These are phyloP conservation scores for Xenopus petersii DNA, from an alignment of 2,797 vertebrate genomes.

Conservation along the genomic window DNA sequence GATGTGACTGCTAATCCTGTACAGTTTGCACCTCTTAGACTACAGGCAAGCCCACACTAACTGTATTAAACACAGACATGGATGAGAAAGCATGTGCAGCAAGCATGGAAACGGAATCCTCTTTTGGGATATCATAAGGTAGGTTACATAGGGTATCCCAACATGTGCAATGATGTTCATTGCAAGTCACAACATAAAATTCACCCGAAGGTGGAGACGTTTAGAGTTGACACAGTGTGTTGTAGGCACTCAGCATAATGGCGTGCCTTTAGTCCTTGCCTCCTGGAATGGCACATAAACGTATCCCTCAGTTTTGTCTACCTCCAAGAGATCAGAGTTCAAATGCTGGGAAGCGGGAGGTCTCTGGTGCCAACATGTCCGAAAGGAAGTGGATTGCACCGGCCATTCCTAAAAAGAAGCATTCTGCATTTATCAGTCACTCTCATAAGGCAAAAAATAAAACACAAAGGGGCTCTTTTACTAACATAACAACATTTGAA, in stretches of 20 bases:
- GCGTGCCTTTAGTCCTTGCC: background rate
- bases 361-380: slow-evolving; percentile 79
- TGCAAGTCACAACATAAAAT: background rate
- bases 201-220: background rate
- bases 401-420: slow-evolving; percentile 82
- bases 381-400: slow-evolving; percentile 93
- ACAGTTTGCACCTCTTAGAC: background rate
- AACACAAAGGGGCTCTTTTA: background rate
- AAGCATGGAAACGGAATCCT: background rate
- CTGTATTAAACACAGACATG: background rate
- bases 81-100: background rate
- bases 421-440: background rate
- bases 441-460: background rate
- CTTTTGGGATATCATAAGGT: background rate
- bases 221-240: slow-evolving; percentile 13
- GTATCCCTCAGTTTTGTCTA: background rate
- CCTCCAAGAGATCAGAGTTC: slow-evolving; percentile 73
- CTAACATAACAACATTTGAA: too few species aligned
- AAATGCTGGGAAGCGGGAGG: slow-evolving; percentile 88
- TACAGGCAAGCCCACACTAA: background rate
- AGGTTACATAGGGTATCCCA: background rate
- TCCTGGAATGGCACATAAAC: background rate
- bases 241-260: slow-evolving; percentile 5
- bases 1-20: background rate
- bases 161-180: background rate